phyloP scores from a whole-genome alignment of 2,888 invertebrate genomes.

The Onthophagus sagittarius region DNA sequence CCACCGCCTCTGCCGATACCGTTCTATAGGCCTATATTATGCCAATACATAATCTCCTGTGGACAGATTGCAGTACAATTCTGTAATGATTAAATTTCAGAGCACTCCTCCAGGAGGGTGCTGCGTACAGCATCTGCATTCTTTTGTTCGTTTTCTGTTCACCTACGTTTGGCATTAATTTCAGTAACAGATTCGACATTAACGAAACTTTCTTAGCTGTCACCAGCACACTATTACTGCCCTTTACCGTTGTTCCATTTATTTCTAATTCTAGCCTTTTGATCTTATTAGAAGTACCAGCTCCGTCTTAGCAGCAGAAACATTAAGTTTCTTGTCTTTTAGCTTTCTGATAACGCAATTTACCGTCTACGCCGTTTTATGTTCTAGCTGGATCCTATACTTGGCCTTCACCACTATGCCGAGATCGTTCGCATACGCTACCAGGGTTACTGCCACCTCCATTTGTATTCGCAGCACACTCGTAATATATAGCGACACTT shows the following conservation, averaged over 20 bases:
- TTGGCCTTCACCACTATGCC: background rate
- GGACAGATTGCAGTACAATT: background rate
- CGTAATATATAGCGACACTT: background rate
- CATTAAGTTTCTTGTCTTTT: background rate
- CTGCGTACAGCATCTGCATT: slow-evolving; percentile 11
- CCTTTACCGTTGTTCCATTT: too few species aligned
- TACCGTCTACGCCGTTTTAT: slow-evolving; percentile 2
- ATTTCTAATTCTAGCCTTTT: background rate
- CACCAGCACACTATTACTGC: background rate
- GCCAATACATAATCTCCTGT: slow-evolving; percentile 3
- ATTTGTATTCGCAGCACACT: background rate
- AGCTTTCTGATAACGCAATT: slow-evolving; percentile 4
- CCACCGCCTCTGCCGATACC: slow-evolving; percentile 14
- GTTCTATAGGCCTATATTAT: slow-evolving; percentile 17
- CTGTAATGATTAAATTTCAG: slow-evolving; percentile 11
- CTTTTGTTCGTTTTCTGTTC: slow-evolving; percentile 23
- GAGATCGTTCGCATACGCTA: background rate
- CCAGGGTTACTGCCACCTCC: background rate
- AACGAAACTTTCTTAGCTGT: background rate
- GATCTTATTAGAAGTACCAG: slow-evolving; percentile 5
- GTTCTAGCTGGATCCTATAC: slow-evolving; percentile 7
- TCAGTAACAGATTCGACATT: too few species aligned
- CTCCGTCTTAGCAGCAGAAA: slow-evolving; percentile 20
- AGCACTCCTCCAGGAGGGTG: slow-evolving; percentile 18
- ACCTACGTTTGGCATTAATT: slow-evolving; percentile 27